Conservation (phyloP, 2,113 vertebrate genomes). For the Triplophysa tibetana region DNA sequence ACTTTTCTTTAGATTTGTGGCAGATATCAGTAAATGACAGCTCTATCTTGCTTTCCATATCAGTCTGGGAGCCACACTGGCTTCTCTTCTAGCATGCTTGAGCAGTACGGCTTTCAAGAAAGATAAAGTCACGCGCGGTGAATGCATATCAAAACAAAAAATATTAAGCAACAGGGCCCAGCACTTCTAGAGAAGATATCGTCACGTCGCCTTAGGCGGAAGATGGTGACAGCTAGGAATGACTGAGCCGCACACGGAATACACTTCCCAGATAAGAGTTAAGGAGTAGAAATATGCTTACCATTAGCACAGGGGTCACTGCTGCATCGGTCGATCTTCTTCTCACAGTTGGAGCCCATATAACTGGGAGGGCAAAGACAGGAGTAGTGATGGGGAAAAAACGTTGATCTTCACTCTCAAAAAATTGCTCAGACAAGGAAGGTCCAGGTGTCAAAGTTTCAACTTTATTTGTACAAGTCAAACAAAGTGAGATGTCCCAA, state of each 20-base stretch:
- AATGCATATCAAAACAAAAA: conserved; percentile 49
- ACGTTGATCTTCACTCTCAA: too few species aligned
- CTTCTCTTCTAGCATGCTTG: conserved; percentile 41
- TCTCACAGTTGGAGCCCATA: conserved; percentile 91
- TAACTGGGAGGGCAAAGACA: conserved; percentile 78
- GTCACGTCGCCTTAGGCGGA: not conserved
- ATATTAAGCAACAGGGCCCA: not conserved
- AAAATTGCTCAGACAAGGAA: too few species aligned
- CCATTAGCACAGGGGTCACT: conserved; percentile 82
- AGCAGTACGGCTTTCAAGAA: conserved; percentile 21
- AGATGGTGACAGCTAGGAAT: conserved; percentile 21
- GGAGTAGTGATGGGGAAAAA: too few species aligned
- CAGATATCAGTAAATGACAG: conserved; percentile 17
- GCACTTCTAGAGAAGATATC: not conserved
- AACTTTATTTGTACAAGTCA: too few species aligned
- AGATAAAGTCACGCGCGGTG: conserved; percentile 24
- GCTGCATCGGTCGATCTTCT: conserved; percentile 83
- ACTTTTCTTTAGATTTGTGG: conserved; percentile 27
- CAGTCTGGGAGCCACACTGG: conserved; percentile 41
- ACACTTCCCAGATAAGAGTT: conserved; percentile 2
- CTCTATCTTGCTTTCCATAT: conserved; percentile 44
- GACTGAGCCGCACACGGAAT: not conserved
- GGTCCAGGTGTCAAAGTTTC: too few species aligned
- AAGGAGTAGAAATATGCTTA: conserved; percentile 52
- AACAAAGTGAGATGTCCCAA: too few species aligned